Percentiles rank a stretch among this genome's conserved stretches.
phyloP scores from a whole-genome alignment of 2,113 vertebrate genomes.

The Zonotrichia leucophrys region DNA sequence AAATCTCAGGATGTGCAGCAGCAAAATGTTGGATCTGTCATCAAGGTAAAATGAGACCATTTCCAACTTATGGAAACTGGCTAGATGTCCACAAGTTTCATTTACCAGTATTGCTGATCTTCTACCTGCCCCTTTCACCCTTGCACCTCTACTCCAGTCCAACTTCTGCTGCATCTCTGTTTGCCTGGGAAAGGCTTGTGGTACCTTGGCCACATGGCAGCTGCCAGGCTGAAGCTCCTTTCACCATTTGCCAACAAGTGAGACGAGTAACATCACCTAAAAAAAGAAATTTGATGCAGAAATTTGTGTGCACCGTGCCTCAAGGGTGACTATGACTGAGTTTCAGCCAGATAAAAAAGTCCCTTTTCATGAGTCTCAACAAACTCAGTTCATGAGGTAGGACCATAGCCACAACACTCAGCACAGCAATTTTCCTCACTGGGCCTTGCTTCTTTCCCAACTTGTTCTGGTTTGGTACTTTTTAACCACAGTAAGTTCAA shows the following conservation, averaged over 20 bases:
- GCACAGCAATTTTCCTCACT: accelerated
- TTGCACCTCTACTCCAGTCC: not conserved
- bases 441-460: not conserved
- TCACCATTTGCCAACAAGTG: not conserved
- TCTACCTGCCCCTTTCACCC: not conserved
- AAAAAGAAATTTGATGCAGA: not conserved
- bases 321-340: not conserved
- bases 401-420: not conserved
- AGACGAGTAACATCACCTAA: not conserved
- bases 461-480: not conserved
- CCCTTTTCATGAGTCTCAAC: not conserved
- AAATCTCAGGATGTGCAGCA: not conserved
- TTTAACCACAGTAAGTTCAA: not conserved
- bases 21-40: not conserved
- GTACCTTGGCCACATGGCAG: accelerated
- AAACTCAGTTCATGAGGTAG: not conserved
- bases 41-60: not conserved
- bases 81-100: not conserved
- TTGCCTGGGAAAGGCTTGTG: accelerated
- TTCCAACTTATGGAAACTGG: not conserved
- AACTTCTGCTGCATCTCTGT: not conserved
- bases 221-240: not conserved
- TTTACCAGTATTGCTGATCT: not conserved
- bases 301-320: accelerated
- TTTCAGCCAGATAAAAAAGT: not conserved